Conservation (phyloP, 2,888 invertebrate genomes). For the Deilephila elpenor region DNA sequence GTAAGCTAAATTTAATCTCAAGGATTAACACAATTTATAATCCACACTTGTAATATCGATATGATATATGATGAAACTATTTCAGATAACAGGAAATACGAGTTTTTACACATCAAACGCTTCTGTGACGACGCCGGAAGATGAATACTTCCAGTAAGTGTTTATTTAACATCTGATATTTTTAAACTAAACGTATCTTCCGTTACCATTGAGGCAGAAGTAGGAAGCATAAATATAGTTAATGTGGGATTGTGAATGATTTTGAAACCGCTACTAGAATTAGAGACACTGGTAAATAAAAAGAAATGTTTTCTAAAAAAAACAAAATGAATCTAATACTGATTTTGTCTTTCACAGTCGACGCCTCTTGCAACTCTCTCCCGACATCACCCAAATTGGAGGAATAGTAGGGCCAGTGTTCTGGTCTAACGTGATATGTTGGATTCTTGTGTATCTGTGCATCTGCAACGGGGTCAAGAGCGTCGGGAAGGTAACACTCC, state of each 20-base stretch:
- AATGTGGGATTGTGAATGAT: too few relatives aligned
- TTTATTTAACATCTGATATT: conserved; percentile 3
- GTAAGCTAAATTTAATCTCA: conserved; percentile 61
- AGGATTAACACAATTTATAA: conserved; percentile 23
- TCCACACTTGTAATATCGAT: conserved; percentile 5
- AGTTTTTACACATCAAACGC: conserved; percentile 62
- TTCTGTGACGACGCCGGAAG: conserved; percentile 87
- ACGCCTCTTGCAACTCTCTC: conserved; percentile 90
- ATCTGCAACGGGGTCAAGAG: conserved; percentile 94
- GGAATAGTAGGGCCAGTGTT: conserved; percentile 92
- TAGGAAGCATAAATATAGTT: neutral
- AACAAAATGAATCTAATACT: neutral
- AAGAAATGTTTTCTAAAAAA: neutral
- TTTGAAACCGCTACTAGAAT: neutral
- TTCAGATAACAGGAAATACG: conserved; percentile 73
- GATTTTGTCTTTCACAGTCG: conserved; percentile 83
- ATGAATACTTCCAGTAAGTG: conserved; percentile 93
- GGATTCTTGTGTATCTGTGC: conserved; percentile 93
- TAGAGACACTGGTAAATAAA: neutral
- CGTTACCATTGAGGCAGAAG: neutral
- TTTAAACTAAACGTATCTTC: neutral
- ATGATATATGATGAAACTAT: conserved; percentile 36
- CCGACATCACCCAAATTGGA: conserved; percentile 89
- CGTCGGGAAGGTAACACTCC: conserved; percentile 89
- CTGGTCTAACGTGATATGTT: conserved; percentile 89